A percentile compares a stretch with the other conserved stretches of the same genome.
Evolutionary conservation across 2,888 invertebrate species (phyloP).

Genomic region (Caenorhabditis sinica): DNA sequence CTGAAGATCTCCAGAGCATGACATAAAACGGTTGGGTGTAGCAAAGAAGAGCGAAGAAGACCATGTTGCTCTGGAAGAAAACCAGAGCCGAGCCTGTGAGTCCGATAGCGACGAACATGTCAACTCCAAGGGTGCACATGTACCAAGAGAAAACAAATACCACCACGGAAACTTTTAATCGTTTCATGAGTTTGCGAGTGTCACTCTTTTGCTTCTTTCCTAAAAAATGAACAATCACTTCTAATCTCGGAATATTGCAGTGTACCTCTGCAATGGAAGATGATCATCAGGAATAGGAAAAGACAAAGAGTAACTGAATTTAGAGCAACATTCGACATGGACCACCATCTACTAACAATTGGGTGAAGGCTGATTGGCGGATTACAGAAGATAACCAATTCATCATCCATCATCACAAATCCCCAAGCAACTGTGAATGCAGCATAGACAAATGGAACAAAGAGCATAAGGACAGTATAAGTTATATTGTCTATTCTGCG

Average conservation of each 20-base stretch:
- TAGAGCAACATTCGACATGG: conserved; percentile 43
- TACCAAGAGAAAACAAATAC: conserved; percentile 59
- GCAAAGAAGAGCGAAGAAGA: conserved; percentile 57
- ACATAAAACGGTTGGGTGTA: conserved; percentile 61
- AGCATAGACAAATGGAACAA: conserved; percentile 32
- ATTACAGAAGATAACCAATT: conserved; percentile 50
- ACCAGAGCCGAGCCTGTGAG: conserved; percentile 32
- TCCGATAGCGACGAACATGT: conserved; percentile 37
- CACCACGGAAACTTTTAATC: conserved; percentile 40
- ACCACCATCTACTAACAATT: conserved; percentile 50
- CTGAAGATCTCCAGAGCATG: conserved; percentile 57
- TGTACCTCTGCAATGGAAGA: conserved; percentile 40
- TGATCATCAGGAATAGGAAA: conserved; percentile 22
- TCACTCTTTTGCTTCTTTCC: conserved; percentile 54
- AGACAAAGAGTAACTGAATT: conserved; percentile 20
- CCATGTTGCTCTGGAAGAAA: conserved; percentile 55
- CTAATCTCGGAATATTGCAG: neutral
- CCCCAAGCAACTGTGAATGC: conserved; percentile 41
- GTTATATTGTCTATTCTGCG: conserved; percentile 12
- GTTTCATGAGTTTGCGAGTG: conserved; percentile 42
- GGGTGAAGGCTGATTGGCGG: conserved; percentile 59
- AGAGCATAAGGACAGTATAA: conserved; percentile 28
- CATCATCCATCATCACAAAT: conserved; percentile 50
- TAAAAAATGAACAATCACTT: neutral
- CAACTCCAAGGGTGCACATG: conserved; percentile 45